A percentile compares a stretch with the other conserved stretches of the same genome.
Conservation (phyloP, 2,888 invertebrate species). For the Venustoraphidia nigricollis region DNA sequence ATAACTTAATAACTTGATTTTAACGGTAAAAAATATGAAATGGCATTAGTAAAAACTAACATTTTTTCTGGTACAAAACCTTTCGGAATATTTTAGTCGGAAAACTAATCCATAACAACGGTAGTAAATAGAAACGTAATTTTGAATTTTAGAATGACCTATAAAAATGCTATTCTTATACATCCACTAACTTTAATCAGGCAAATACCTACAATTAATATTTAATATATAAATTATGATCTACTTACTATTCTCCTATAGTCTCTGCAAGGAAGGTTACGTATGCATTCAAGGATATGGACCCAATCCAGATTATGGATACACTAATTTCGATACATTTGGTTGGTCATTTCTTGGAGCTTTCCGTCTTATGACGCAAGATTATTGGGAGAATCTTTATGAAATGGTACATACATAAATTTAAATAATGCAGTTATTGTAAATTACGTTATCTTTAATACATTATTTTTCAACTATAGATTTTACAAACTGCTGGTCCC, state of each 20-base stretch:
- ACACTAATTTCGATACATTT: conserved; percentile 96
- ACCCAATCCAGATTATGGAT: conserved; percentile 89
- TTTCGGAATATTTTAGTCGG: no score
- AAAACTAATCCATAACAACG: no score
- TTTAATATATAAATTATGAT: background rate
- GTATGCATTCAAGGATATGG: conserved; percentile 85
- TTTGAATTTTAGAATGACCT: no score
- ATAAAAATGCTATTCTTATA: no score
- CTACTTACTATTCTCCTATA: conserved; percentile 23
- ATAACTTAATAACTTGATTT: no score
- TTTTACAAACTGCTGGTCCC: conserved; percentile 87
- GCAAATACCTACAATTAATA: background rate
- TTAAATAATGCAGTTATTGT: background rate
- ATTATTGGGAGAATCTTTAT: conserved; percentile 97
- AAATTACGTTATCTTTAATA: conserved; percentile 3
- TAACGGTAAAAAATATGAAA: no score
- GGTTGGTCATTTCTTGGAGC: conserved; percentile 95
- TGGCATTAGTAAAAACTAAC: no score
- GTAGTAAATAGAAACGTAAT: no score
- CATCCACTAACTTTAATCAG: no score
- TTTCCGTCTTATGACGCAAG: conserved; percentile 97
- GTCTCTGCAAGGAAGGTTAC: conserved; percentile 74
- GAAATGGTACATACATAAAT: conserved; percentile 54
- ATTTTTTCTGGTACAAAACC: no score
- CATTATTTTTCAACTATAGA: conserved; percentile 30